phyloP scores from a whole-genome alignment of 2,888 invertebrate genomes.

The Plebejus melissa region DNA sequence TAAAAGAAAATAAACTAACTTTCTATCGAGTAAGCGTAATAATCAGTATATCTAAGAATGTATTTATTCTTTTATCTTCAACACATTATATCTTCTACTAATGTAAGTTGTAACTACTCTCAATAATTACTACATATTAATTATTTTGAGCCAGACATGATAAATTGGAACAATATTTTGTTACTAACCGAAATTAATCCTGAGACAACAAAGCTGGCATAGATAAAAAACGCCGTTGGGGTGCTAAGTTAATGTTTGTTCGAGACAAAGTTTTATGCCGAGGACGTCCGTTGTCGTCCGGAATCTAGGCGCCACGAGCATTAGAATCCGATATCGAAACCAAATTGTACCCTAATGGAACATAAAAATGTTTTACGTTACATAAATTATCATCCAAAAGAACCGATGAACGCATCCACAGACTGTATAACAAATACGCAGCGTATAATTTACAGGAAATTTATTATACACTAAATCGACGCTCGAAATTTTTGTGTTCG shows the following conservation, averaged over 20 bases:
- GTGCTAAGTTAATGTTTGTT: constrained; percentile 69
- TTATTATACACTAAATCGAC: constrained; percentile 51
- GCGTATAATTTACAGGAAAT: constrained; percentile 43
- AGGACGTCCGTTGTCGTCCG: constrained; percentile 57
- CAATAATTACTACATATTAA: constrained; percentile 3
- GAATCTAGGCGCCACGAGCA: constrained; percentile 71
- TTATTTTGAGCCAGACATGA: constrained; percentile 35
- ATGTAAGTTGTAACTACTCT: neutral
- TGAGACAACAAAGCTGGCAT: constrained; percentile 63
- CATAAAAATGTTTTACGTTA: constrained; percentile 73
- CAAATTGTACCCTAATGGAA: constrained; percentile 68
- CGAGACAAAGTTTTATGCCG: constrained; percentile 66
- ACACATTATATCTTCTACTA: neutral
- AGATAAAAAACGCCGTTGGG: constrained; percentile 66
- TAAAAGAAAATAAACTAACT: neutral
- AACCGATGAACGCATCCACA: constrained; percentile 70
- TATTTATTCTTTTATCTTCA: neutral
- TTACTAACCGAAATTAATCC: constrained; percentile 57
- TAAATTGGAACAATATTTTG: constrained; percentile 56
- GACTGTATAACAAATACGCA: constrained; percentile 43
- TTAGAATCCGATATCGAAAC: constrained; percentile 71
- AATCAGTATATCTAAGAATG: too few relatives aligned
- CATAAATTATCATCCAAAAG: constrained; percentile 72
- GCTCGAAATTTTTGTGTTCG: constrained; percentile 45
- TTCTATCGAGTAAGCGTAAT: too few relatives aligned